Evolutionary conservation across 2,888 invertebrate species (phyloP).

Genomic region (Phortica okadai): DNA sequence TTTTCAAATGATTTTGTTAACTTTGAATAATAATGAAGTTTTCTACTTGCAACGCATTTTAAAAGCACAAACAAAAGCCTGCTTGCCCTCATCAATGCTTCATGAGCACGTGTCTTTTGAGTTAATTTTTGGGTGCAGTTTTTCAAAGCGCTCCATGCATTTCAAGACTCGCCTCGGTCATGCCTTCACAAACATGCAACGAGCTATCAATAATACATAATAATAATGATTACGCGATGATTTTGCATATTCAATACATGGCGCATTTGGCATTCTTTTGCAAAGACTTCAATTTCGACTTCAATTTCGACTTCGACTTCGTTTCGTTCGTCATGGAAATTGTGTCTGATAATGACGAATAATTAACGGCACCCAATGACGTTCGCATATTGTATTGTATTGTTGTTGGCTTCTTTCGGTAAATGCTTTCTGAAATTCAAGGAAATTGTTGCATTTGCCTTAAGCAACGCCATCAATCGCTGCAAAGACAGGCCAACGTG

Average conservation of each 20-base stretch:
- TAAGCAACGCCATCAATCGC: background rate
- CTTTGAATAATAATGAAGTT: background rate
- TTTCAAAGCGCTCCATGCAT: background rate
- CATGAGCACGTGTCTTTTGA: background rate
- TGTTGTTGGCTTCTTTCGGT: background rate
- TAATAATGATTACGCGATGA: constrained; percentile 25
- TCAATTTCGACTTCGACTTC: background rate
- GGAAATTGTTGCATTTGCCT: background rate
- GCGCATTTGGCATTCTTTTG: background rate
- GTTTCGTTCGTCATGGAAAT: background rate
- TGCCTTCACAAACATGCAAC: background rate
- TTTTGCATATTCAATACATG: constrained; percentile 21
- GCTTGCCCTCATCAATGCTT: background rate
- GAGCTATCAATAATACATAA: constrained; percentile 10
- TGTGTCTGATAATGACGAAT: constrained; percentile 13
- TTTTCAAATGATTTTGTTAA: too few relatives aligned
- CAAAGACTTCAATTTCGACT: background rate
- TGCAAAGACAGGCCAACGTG: background rate
- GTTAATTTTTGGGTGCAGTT: background rate
- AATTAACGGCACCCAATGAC: constrained; percentile 28
- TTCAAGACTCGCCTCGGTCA: background rate
- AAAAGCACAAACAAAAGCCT: background rate
- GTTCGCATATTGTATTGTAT: constrained; percentile 7
- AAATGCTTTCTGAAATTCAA: constrained; percentile 9
- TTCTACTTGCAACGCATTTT: background rate